These are phyloP conservation scores for Margarornis squamiger DNA, from an alignment of 2,797 vertebrate species.

Conservation along the genomic window DNA sequence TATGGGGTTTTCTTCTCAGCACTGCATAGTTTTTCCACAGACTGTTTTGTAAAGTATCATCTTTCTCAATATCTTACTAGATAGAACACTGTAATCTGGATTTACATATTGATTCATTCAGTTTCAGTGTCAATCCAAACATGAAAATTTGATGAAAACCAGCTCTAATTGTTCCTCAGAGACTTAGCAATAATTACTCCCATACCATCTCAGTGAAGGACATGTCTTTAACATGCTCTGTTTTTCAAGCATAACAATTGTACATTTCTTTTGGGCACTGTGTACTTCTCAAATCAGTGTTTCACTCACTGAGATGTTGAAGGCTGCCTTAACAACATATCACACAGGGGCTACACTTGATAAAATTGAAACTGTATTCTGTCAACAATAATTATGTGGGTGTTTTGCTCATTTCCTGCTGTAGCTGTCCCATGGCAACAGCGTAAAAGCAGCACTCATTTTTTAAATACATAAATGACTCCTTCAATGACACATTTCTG, in stretches of 20 bases:
- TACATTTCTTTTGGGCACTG: background rate
- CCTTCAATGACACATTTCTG: constrained; percentile 3
- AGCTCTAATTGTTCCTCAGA: constrained; percentile 46
- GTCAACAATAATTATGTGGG: constrained; percentile 59
- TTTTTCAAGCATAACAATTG: background rate
- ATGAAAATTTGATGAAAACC: constrained; percentile 39
- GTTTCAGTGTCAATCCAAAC: constrained; percentile 36
- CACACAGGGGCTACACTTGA: constrained; percentile 9
- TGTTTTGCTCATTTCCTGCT: constrained; percentile 61
- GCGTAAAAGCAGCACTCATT: background rate
- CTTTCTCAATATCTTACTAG: background rate
- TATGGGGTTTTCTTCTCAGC: background rate
- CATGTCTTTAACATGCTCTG: constrained; percentile 3
- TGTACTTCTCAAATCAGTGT: background rate
- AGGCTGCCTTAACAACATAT: constrained; percentile 43
- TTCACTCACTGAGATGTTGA: constrained; percentile 33
- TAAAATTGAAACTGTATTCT: constrained; percentile 55
- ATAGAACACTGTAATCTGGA: background rate
- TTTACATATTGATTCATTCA: constrained; percentile 38
- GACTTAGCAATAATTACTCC: constrained; percentile 6
- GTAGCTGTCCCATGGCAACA: constrained; percentile 31
- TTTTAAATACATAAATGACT: background rate
- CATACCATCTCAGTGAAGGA: background rate
- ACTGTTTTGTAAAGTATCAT: background rate
- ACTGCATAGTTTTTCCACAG: background rate